Evolutionary conservation across 2,113 vertebrate genomes (phyloP).

Genomic region (Puffinus mauretanicus): DNA sequence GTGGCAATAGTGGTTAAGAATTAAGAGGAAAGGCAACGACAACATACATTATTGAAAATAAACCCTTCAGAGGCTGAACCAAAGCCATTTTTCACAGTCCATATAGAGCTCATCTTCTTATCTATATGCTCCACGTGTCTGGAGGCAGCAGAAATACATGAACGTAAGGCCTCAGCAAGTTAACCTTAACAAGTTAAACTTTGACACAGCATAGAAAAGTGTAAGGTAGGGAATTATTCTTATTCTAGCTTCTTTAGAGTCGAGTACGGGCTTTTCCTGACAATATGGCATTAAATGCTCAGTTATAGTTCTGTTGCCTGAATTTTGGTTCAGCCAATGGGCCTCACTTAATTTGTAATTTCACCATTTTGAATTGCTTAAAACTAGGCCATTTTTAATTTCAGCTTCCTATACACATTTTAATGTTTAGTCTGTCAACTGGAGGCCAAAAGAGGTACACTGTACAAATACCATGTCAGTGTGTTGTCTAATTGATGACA

Average conservation of each 20-base stretch:
- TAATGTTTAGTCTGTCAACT: not conserved
- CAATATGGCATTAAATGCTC: not conserved
- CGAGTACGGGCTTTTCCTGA: not conserved
- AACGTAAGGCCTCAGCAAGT: not conserved
- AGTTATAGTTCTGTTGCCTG: not conserved
- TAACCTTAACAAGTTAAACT: not conserved
- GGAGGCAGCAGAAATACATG: not conserved
- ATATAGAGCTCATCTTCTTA: not conserved
- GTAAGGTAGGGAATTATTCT: not conserved
- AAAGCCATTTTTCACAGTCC: not conserved
- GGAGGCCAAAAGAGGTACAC: not conserved
- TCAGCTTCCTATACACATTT: not conserved
- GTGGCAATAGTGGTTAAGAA: constrained; percentile 1
- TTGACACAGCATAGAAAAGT: not conserved
- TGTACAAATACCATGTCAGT: not conserved
- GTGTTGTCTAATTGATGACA: not conserved
- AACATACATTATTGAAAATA: constrained; percentile 28
- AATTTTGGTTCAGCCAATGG: not conserved
- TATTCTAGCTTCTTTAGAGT: not conserved
- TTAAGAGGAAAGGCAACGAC: not conserved
- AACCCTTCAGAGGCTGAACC: not conserved
- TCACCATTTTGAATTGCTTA: not conserved
- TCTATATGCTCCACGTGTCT: not conserved
- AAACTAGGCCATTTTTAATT: not conserved
- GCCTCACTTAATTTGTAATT: not conserved